Evolutionary conservation across 2,888 invertebrate genomes (phyloP).

Genomic region (Sminthurides aquaticus): DNA sequence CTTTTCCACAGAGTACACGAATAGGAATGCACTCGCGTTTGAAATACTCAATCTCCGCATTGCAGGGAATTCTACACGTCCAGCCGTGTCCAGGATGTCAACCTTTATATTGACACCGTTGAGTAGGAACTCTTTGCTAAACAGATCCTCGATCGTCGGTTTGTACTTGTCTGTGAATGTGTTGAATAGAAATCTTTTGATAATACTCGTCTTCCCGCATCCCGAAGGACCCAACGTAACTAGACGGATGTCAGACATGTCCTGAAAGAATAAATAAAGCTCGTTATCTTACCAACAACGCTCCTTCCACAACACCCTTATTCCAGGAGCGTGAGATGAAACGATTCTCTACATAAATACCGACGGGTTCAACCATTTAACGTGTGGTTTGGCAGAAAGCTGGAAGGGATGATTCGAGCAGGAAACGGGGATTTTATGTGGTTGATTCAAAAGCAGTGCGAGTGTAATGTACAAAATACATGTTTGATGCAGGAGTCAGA

Average conservation of each 20-base stretch:
- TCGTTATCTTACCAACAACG: too few relatives aligned
- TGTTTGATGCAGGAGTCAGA: too few relatives aligned
- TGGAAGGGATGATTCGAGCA: too few relatives aligned
- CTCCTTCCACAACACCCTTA: too few relatives aligned
- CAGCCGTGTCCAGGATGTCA: slow-evolving; percentile 53
- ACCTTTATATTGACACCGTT: slow-evolving; percentile 67
- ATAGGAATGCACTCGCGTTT: slow-evolving; percentile 77
- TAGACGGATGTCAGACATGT: slow-evolving; percentile 55
- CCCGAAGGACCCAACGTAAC: slow-evolving; percentile 74
- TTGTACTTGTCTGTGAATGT: slow-evolving; percentile 72
- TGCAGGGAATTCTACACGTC: slow-evolving; percentile 81
- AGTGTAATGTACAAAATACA: too few relatives aligned
- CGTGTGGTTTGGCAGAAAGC: too few relatives aligned
- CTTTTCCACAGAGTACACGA: slow-evolving; percentile 75
- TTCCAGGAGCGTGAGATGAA: too few relatives aligned
- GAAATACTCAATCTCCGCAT: slow-evolving; percentile 71
- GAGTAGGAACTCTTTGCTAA: slow-evolving; percentile 73
- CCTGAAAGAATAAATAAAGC: too few relatives aligned
- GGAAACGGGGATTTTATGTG: too few relatives aligned
- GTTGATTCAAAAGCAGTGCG: too few relatives aligned
- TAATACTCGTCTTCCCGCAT: slow-evolving; percentile 78
- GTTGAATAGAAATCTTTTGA: slow-evolving; percentile 70
- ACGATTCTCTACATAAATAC: too few relatives aligned
- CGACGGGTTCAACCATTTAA: too few relatives aligned
- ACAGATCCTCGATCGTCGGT: slow-evolving; percentile 80